A percentile compares a stretch with the other conserved stretches of the same genome.
These are phyloP conservation scores for Sinocyclocheilus rhinocerous DNA, from an alignment of 2,113 vertebrate species.

Conservation along the genomic window DNA sequence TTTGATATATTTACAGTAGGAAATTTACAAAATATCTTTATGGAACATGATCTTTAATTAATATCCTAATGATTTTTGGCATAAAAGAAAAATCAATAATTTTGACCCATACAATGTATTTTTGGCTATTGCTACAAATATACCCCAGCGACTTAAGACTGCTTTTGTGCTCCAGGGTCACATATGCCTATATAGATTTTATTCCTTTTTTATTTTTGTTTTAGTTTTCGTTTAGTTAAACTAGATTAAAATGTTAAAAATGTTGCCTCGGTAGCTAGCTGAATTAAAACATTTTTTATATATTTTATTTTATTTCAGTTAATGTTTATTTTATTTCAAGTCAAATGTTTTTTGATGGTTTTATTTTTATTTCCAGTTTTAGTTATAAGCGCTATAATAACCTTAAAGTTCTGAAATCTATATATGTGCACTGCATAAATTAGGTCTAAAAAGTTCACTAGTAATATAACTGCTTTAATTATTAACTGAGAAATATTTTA, in stretches of 20 bases:
- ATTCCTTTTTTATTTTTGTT: neutral
- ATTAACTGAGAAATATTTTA: neutral
- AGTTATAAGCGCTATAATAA: neutral
- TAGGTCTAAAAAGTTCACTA: neutral
- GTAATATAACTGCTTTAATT: neutral
- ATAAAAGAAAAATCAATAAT: no score
- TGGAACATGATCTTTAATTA: no score
- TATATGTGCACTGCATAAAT: neutral
- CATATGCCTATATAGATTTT: neutral
- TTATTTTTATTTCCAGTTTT: no score
- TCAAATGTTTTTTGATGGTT: no score
- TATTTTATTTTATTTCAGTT: neutral
- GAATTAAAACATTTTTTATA: neutral
- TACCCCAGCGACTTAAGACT: no score
- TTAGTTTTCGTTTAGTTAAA: neutral
- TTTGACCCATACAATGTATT: no score
- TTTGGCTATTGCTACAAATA: no score
- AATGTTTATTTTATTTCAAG: neutral
- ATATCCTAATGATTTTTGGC: no score
- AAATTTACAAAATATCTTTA: no score
- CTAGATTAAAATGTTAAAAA: neutral
- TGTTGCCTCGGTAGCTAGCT: neutral
- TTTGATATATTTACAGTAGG: no score
- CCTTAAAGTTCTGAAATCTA: neutral
- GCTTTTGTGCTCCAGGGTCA: no score